These are phyloP conservation scores for Mustela nigripes DNA, from an alignment of 2,113 vertebrate genomes.

Conservation along the genomic window DNA sequence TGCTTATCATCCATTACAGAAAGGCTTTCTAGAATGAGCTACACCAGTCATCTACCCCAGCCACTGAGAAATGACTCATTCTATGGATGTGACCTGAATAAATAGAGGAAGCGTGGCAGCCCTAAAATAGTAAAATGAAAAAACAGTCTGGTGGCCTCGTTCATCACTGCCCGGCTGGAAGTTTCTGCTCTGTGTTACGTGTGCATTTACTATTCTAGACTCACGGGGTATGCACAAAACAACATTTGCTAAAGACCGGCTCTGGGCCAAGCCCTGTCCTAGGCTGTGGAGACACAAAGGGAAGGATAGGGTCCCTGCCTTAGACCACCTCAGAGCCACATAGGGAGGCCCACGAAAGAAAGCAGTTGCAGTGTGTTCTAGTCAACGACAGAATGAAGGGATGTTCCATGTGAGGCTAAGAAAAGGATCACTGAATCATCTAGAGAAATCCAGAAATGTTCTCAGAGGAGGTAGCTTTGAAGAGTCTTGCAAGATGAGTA, in stretches of 20 bases:
- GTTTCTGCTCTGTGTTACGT: not conserved
- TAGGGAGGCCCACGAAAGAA: not conserved
- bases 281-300: not conserved
- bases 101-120: not conserved
- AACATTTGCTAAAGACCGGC: not conserved
- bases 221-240: not conserved
- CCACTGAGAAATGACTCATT: slow-evolving; percentile 45
- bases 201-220: not conserved
- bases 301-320: not conserved
- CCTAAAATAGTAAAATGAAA: not conserved
- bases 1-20: slow-evolving; percentile 37
- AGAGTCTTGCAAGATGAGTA: not conserved
- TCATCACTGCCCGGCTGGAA: not conserved
- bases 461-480: not conserved
- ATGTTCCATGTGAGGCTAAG: not conserved
- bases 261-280: not conserved
- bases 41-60: not conserved
- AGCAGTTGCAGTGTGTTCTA: not conserved
- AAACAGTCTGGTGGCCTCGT: not conserved
- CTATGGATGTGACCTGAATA: slow-evolving; percentile 37
- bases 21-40: slow-evolving; percentile 13
- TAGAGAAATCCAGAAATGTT: not conserved
- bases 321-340: not conserved
- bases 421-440: not conserved
- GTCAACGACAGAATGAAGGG: not conserved